Evolutionary conservation across 2,888 invertebrate genomes (phyloP), one percentile per base, ranked within the genome.

Genomic region (Piscicola geometra): DNA sequence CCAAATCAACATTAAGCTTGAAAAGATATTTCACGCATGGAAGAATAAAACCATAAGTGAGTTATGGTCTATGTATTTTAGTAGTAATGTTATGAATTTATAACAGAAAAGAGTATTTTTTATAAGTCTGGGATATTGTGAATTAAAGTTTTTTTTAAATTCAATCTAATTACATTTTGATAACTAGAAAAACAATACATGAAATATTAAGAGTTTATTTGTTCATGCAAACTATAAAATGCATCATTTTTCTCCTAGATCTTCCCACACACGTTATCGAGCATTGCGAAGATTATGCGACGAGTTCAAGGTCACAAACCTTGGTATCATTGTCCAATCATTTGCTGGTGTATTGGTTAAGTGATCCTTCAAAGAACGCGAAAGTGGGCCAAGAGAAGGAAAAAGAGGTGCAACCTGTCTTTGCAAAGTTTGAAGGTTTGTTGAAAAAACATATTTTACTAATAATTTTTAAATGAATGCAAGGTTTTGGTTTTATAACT

Each of bases 341-440:
- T 21, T n/a, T 56, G 5, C 25, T 56, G 25, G n/a, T 56, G 12
- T 56, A 56, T 25, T 56, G 60, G 60, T 21, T 56, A 5, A 5
- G 15, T 3, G 12, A 56, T 21, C 25, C 3, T 5, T 25, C 60
- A 56, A 56, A 56, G 5, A 21, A 56, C 3, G 60, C 9, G 25
- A 56, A 56, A 15, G 60, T 25, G n/a, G 25, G 25, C 25, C n/a
- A 56, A 25, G n/a, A 9, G 9, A 15, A 41, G 9, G 41, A 41
- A 41, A 15, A 41, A 41, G 15, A 56, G n/a, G n/a, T 21, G 3
- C 9, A 56, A 21, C 60, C 60, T 9, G 60, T 56, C 3, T 56
- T 56, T 56, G 60, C 60, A 25, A 56, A 56, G 60, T 56, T 56
- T 56, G 60, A 56, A 56, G 60, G 60, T 56, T n/a, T n/a, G n/a